Percentiles rank a stretch among this genome's conserved stretches.
Conservation (phyloP, 2,888 invertebrate species). For the Sphaeridia pumilis region DNA sequence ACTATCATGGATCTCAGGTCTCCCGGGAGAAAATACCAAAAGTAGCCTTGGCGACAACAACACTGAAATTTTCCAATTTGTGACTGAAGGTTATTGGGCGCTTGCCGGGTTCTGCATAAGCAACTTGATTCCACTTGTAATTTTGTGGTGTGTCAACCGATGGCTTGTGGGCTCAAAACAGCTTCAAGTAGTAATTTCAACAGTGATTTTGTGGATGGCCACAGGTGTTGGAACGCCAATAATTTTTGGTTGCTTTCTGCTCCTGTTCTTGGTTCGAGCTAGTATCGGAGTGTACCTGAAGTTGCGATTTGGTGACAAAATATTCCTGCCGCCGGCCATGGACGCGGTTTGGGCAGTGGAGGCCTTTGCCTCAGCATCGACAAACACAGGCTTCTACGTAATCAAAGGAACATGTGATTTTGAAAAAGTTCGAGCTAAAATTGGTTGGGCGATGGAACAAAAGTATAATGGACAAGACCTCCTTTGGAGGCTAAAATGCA, state of each 20-base stretch:
- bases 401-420: conserved; percentile 29
- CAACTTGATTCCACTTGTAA: neutral
- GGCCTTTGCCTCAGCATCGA: conserved; percentile 19
- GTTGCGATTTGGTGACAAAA: neutral
- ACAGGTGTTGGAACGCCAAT: neutral
- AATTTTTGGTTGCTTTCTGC: neutral
- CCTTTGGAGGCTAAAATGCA: conserved; percentile 9
- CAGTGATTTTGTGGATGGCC: neutral
- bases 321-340: conserved; percentile 15
- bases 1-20: too few relatives aligned
- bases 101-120: neutral
- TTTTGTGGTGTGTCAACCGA: neutral
- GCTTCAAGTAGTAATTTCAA: neutral
- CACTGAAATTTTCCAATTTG: too few relatives aligned
- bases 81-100: too few relatives aligned
- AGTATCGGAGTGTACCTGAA: conserved; percentile 1
- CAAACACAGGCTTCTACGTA: conserved; percentile 26
- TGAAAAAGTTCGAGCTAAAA: conserved; percentile 15
- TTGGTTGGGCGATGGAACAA: conserved; percentile 11
- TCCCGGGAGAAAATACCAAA: too few relatives aligned
- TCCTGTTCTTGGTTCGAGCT: neutral
- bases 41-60: too few relatives aligned
- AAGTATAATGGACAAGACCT: conserved; percentile 12
- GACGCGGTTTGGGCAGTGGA: conserved; percentile 33
- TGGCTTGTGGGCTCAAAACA: neutral